A percentile compares a stretch with the other conserved stretches of the same genome.
These are phyloP conservation scores for Rhagoletis zephyria DNA, from an alignment of 1,140 invertebrate genomes.

Conservation along the genomic window DNA sequence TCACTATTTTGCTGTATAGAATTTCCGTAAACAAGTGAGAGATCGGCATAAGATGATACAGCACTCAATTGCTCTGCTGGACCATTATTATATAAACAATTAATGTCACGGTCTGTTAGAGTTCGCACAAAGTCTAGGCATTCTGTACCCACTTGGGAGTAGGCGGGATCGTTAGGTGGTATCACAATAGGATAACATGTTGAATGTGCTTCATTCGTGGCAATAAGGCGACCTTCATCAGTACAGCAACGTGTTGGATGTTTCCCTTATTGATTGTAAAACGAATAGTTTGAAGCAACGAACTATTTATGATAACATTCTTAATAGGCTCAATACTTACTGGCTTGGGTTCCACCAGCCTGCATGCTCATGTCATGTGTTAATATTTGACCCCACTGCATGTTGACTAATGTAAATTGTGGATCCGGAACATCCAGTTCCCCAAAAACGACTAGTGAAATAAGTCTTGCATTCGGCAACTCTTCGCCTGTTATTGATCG, in stretches of 20 bases:
- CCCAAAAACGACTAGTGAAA: constrained; percentile 81
- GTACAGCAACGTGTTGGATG: constrained; percentile 82
- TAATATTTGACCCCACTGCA: constrained; percentile 91
- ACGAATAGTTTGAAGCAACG: background rate
- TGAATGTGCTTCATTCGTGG: constrained; percentile 72
- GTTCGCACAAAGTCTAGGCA: constrained; percentile 91
- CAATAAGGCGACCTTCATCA: constrained; percentile 77
- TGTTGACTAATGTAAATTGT: constrained; percentile 82
- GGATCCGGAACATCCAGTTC: constrained; percentile 80
- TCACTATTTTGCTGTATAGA: constrained; percentile 77
- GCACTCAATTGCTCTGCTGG: constrained; percentile 87
- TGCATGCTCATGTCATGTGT: constrained; percentile 89
- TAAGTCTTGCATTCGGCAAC: constrained; percentile 81
- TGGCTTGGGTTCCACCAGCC: constrained; percentile 81
- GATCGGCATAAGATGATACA: constrained; percentile 89
- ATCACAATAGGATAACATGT: constrained; percentile 90
- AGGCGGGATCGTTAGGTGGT: constrained; percentile 87
- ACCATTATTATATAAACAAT: constrained; percentile 76
- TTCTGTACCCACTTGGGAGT: constrained; percentile 78
- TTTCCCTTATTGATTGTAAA: constrained; percentile 73
- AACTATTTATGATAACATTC: background rate
- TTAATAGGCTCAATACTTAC: constrained; percentile 75
- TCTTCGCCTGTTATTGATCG: constrained; percentile 77
- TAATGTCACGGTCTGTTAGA: constrained; percentile 80
- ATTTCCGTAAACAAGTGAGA: constrained; percentile 89